These are phyloP conservation scores for Rattus rattus DNA, from an alignment of 2,113 vertebrate species.

Conservation along the genomic window DNA sequence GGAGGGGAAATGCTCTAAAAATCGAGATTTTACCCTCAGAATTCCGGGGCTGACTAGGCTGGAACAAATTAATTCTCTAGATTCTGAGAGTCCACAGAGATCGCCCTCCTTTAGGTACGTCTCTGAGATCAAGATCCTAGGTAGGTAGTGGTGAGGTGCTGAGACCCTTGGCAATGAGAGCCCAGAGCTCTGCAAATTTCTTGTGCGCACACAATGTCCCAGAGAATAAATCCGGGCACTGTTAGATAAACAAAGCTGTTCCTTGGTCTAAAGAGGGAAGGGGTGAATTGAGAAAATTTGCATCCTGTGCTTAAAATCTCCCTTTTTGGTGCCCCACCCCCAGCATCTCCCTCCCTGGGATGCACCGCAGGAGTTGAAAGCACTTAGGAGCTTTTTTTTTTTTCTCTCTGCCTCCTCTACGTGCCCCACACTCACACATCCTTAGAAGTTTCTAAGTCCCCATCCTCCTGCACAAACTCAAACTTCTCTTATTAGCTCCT, in stretches of 20 bases:
- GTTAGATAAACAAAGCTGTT: background rate
- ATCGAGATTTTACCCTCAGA: background rate
- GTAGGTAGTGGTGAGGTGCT: background rate
- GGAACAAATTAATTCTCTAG: slow-evolving; percentile 45
- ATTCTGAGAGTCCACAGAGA: background rate
- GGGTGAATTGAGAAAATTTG: background rate
- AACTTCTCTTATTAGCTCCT: background rate
- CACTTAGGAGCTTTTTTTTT: background rate
- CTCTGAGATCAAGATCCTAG: background rate
- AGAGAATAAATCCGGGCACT: background rate
- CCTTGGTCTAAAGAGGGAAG: accelerated
- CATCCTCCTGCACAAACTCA: background rate
- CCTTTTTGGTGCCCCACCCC: background rate
- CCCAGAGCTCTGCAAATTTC: background rate
- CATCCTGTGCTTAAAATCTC: background rate
- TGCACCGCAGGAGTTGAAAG: background rate
- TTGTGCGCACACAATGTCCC: background rate
- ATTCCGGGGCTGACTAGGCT: background rate
- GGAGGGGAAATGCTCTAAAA: background rate
- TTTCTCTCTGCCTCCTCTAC: background rate
- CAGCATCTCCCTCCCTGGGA: too few relatives aligned
- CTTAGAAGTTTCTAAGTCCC: background rate
- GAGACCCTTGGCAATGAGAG: background rate
- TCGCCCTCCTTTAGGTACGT: background rate
- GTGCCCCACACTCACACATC: accelerated